Evolutionary conservation across 2,888 invertebrate species (phyloP).

Genomic region (Drosophila pseudotakahashii): DNA sequence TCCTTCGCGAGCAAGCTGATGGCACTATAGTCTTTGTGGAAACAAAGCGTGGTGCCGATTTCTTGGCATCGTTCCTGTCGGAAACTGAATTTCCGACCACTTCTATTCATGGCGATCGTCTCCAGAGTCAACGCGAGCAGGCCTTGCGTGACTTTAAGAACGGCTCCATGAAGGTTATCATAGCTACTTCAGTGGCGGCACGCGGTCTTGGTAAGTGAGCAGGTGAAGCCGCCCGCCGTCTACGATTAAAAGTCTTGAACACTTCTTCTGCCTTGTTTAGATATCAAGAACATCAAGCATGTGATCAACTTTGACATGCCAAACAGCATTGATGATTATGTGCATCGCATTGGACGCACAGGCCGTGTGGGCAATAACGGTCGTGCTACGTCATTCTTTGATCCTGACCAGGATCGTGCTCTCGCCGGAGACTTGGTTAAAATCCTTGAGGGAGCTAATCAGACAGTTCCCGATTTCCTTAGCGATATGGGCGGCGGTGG

Average conservation of each 20-base stretch:
- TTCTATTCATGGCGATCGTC: slow-evolving; percentile 98
- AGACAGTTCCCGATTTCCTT: slow-evolving; percentile 92
- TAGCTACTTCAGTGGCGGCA: slow-evolving; percentile 98
- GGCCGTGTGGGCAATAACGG: slow-evolving; percentile 97
- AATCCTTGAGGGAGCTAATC: slow-evolving; percentile 91
- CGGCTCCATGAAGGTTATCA: slow-evolving; percentile 91
- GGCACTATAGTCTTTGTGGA: slow-evolving; percentile 95
- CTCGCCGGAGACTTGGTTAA: slow-evolving; percentile 88
- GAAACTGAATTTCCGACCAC: slow-evolving; percentile 94
- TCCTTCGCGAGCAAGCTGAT: slow-evolving; percentile 80
- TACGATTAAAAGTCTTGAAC: neutral
- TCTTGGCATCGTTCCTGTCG: slow-evolving; percentile 92
- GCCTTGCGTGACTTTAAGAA: slow-evolving; percentile 95
- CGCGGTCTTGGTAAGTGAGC: slow-evolving; percentile 91
- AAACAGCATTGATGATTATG: slow-evolving; percentile 95
- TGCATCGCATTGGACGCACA: slow-evolving; percentile 97
- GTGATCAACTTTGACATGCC: slow-evolving; percentile 97
- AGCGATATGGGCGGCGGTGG: slow-evolving; percentile 83
- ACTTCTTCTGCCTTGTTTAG: slow-evolving; percentile 84
- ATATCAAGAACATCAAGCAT: slow-evolving; percentile 93
- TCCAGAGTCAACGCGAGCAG: slow-evolving; percentile 97
- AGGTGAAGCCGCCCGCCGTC: slow-evolving; percentile 39
- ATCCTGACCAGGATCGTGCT: slow-evolving; percentile 86
- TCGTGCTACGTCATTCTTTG: slow-evolving; percentile 93
- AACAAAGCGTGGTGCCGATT: slow-evolving; percentile 95